These are phyloP conservation scores for Paracanthobrama guichenoti DNA, from an alignment of 2,113 vertebrate species.

Conservation along the genomic window DNA sequence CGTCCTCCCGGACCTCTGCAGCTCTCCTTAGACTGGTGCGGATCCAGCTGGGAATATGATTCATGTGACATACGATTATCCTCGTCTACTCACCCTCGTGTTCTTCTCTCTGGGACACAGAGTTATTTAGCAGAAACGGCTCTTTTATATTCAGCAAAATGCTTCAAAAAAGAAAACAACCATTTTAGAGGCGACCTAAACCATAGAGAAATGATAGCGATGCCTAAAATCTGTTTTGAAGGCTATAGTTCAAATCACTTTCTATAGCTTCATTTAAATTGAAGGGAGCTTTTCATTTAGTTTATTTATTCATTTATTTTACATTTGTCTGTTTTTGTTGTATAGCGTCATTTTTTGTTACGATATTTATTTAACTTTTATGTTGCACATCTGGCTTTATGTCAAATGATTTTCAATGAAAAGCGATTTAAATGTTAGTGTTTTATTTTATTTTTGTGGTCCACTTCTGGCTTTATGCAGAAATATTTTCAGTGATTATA, in stretches of 20 bases:
- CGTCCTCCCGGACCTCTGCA: conserved; percentile 24
- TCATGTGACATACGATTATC: no score
- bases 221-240: no score
- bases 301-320: no score
- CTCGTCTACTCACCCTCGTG: background rate
- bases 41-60: conserved; percentile 28
- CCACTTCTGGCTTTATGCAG: background rate
- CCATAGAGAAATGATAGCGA: no score
- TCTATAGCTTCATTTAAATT: no score
- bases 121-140: background rate
- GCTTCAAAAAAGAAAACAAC: background rate
- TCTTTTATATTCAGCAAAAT: background rate
- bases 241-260: no score
- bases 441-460: background rate
- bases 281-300: no score
- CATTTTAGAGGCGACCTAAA: background rate
- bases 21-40: conserved; percentile 49
- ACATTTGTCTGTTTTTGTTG: no score
- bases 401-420: background rate
- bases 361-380: background rate
- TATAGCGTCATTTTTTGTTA: no score
- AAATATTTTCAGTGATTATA: no score
- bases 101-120: background rate
- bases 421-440: background rate
- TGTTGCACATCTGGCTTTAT: background rate